These are phyloP conservation scores for Columba livia DNA, from an alignment of 2,113 vertebrate genomes.

Conservation along the genomic window DNA sequence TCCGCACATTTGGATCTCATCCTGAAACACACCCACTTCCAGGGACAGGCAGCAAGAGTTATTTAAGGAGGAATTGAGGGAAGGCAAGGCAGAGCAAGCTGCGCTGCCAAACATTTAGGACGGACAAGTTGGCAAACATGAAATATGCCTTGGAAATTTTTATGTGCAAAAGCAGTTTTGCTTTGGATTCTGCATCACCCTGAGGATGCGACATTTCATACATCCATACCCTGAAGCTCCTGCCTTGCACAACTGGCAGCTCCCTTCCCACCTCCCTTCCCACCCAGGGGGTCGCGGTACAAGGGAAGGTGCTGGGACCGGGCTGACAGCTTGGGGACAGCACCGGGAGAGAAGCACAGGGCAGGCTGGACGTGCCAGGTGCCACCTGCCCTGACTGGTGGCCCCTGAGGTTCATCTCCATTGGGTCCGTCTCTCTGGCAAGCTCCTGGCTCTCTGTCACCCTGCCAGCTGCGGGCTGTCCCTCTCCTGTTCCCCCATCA, in stretches of 20 bases:
- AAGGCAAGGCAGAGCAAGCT: neutral
- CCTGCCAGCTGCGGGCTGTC: constrained; percentile 67
- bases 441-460: constrained; percentile 66
- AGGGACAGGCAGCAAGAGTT: neutral
- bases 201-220: neutral
- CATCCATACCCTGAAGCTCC: neutral
- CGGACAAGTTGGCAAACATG: accelerated
- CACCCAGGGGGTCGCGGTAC: neutral
- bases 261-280: neutral
- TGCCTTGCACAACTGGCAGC: neutral
- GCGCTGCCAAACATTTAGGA: neutral
- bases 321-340: neutral
- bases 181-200: neutral
- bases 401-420: constrained; percentile 46
- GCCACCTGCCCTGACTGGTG: neutral
- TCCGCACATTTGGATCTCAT: neutral
- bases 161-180: neutral
- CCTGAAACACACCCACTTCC: neutral
- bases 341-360: neutral
- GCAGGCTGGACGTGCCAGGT: neutral
- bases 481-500: constrained; percentile 69
- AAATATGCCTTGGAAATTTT: neutral
- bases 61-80: neutral
- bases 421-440: constrained; percentile 40
- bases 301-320: accelerated